Conservation (phyloP, 2,113 vertebrate species). For the Barbus barbus region DNA sequence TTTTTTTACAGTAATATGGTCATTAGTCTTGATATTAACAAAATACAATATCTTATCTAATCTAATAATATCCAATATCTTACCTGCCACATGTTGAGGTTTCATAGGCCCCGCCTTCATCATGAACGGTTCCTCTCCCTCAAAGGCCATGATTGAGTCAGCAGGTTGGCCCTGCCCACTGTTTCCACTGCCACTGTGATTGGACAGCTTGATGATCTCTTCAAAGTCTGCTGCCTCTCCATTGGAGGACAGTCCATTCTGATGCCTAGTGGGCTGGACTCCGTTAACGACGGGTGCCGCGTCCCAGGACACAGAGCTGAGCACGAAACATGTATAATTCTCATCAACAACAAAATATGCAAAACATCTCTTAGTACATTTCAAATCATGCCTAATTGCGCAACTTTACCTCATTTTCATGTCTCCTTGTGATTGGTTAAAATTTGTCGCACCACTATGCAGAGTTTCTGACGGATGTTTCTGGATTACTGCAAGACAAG, state of each 20-base stretch:
- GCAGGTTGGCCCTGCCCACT: slow-evolving; percentile 64
- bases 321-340: not conserved
- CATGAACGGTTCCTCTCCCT: slow-evolving; percentile 86
- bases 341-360: not conserved
- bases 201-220: slow-evolving; percentile 74
- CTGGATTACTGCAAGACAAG: slow-evolving; percentile 36
- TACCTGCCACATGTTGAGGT: slow-evolving; percentile 91
- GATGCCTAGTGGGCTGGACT: slow-evolving; percentile 79
- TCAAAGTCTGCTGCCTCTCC: slow-evolving; percentile 72
- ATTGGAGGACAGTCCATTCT: slow-evolving; percentile 86
- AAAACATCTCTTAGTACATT: not conserved
- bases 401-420: slow-evolving; percentile 50
- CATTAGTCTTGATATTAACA: too few relatives aligned
- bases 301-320: slow-evolving; percentile 63
- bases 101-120: slow-evolving; percentile 86
- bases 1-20: not conserved
- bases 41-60: not conserved
- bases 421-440: slow-evolving; percentile 57
- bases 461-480: slow-evolving; percentile 22
- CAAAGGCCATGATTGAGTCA: slow-evolving; percentile 84
- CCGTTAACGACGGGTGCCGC: slow-evolving; percentile 79
- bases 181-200: slow-evolving; percentile 57
- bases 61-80: not conserved
- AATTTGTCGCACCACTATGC: slow-evolving; percentile 20
- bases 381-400: not conserved